Base-by-base conservation (phyloP, 2,888 invertebrate genomes). In the Polymixis flavicincta region DNA sequence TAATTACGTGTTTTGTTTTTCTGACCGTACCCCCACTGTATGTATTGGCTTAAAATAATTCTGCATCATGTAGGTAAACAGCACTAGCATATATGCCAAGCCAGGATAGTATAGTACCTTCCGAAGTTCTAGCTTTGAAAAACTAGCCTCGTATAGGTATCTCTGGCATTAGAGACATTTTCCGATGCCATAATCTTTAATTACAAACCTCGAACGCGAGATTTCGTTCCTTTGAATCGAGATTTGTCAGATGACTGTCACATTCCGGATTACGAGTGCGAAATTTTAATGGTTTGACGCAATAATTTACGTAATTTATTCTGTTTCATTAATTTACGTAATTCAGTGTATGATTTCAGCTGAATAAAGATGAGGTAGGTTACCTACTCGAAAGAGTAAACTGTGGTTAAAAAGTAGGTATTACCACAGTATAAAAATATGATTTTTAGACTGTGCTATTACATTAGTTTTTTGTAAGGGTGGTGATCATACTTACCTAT, bases 331-430 rank as follows among this genome's bases (percentile, higher is more conserved):
- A 45, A 65, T 57, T 57, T 66, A 45, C n/a, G 68, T 80, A 64
- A 74, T 54, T 68, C 61, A n/a, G 28, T 52, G 42, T 32, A n/a
- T 52, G 6, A 54, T 66, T 80, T 32, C 69, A 79, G 81, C 81
- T 75, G 81, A 70, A 32, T 52, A 75, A 75, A 80, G 55, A 57
- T 9, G 55, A 22, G 14, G 14, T 45, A 63, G 22, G 52, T 57
- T 61, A 67, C 55, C 5, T 45, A 57, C 11, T 25, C 22, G 22
- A 7, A 52, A 25, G 32, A 71, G 11, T 66, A 37, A 28, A 66
- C 50, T 37, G 50, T 17, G 37, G 37, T 67, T 50, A 37, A 50
- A 37, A 65, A 19, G 6, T 7, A n/a, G 9, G 1, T 48, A n/a
- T n/a, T n/a, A n/a, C n/a, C n/a, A n/a, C n/a, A n/a, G n/a, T n/a